A percentile compares a stretch with the other conserved stretches of the same genome.
Conservation (phyloP, 2,113 vertebrate genomes). For the Ptychochromis oligacanthus region DNA sequence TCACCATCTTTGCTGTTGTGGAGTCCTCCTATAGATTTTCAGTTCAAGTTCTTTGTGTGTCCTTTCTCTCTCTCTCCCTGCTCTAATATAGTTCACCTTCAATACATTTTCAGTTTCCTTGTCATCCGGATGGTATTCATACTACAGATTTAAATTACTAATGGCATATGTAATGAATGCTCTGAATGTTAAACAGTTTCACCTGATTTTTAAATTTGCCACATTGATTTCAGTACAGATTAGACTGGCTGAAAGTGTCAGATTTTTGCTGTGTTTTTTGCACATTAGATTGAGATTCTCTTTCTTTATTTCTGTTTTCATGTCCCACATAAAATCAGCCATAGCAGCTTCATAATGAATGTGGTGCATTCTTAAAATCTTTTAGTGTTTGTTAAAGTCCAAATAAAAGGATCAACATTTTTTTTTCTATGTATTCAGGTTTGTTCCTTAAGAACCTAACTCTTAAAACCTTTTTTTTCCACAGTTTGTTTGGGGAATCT, state of each 20-base stretch:
- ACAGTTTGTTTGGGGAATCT: conserved; percentile 2
- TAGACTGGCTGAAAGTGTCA: conserved; percentile 8
- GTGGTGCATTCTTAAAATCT: background rate
- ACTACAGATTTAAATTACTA: conserved; percentile 41
- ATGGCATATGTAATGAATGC: conserved; percentile 49
- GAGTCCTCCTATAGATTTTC: background rate
- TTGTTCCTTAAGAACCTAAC: background rate
- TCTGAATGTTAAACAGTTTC: conserved; percentile 23
- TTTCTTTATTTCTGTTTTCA: background rate
- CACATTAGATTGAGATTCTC: background rate
- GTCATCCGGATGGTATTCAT: background rate
- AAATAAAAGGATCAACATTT: background rate
- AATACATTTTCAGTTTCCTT: background rate
- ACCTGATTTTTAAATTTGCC: conserved; percentile 26
- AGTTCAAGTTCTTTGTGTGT: background rate
- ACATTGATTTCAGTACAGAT: conserved; percentile 19
- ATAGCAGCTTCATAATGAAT: background rate
- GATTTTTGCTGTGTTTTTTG: background rate
- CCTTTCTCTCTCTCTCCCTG: background rate
- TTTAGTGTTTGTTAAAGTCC: background rate
- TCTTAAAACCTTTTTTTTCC: background rate
- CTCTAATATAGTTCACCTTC: background rate
- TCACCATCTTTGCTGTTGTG: background rate
- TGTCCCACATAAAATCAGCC: background rate
- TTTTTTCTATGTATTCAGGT: background rate